These are phyloP conservation scores for Chelonoidis abingdonii DNA, from an alignment of 2,113 vertebrate genomes.

Conservation along the genomic window DNA sequence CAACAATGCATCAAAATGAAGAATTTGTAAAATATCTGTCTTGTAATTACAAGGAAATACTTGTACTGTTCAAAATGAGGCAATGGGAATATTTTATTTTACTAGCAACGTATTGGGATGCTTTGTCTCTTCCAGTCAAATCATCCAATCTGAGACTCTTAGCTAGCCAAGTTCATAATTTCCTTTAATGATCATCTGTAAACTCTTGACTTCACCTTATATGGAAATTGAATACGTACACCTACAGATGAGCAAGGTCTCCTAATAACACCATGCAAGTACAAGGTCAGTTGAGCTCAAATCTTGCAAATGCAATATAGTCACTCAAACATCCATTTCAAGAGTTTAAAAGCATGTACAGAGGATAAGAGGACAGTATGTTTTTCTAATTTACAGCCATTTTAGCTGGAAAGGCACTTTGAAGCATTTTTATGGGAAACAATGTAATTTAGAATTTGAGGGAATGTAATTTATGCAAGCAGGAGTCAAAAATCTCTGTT, in stretches of 20 bases:
- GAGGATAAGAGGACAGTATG: background rate
- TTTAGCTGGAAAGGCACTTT: background rate
- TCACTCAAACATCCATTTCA: background rate
- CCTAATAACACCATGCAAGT: conserved; percentile 2
- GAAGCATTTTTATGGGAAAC: background rate
- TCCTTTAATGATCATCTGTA: background rate
- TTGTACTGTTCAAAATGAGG: background rate
- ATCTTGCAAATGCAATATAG: conserved; percentile 13
- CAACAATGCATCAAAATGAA: conserved; percentile 33
- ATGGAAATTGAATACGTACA: conserved; percentile 13
- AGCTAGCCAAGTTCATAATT: conserved; percentile 17
- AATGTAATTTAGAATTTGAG: background rate
- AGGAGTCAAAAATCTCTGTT: background rate
- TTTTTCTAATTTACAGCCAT: background rate
- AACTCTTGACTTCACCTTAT: conserved; percentile 13
- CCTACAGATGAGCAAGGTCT: conserved; percentile 3
- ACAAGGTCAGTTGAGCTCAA: conserved; percentile 32
- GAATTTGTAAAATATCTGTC: background rate
- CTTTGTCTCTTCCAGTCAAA: background rate
- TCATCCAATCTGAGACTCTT: background rate
- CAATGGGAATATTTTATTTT: background rate
- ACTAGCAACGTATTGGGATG: conserved; percentile 3
- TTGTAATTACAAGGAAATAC: background rate
- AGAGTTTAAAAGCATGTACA: background rate
- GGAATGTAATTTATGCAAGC: background rate